Base-by-base conservation (phyloP, 2,888 invertebrate species). In the Pinctada fucata region DNA sequence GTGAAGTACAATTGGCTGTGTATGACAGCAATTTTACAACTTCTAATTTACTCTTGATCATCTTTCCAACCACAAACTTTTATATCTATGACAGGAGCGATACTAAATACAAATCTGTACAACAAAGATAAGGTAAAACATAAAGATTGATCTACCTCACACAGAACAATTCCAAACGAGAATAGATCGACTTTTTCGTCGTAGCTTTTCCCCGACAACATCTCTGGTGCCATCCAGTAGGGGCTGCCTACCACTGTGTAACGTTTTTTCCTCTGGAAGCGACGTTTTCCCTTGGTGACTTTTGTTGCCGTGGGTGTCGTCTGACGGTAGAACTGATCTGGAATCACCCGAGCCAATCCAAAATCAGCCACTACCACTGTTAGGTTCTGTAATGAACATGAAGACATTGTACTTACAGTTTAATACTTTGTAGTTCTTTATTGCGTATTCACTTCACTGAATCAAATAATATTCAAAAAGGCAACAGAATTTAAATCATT, bases 161-260 rank as follows among this genome's bases (percentile, higher is more conserved):
- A 98, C 3, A 98, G 93, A 80, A 98, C 96, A 84, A 98, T 98
- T 52, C 98, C 98, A 93, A 97, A 98, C 49, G 97, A 97, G 93
- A 98, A 98, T 81, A 98, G 96, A 90, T 98, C 98, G 0, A 98
- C 98, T 93, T 97, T 97, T 92, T 98, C 98, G 90, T 98, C 98
- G 92, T 98, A 98, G 84, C 96, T 96, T 89, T 97, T 96, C 45
- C 97, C 97, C 92, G 96, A 97, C 97, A 98, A 97, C 98, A 98
- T 98, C 93, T 98, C 98, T 0, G 98, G 98, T 0, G 98, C 98
- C 98, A 98, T 98, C 97, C 98, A 98, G 93, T 97, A 98, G 0
- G 98, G 98, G 94, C 97, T 98, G 1, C 98, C 98, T 0, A 98
- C 98, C 50, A 98, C 97, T 0, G 98, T 98, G 92, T 98, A 98